Evolutionary conservation across 2,797 vertebrate species (phyloP), one percentile per base, ranked within the genome.

Genomic region (Tragelaphus oryx): DNA sequence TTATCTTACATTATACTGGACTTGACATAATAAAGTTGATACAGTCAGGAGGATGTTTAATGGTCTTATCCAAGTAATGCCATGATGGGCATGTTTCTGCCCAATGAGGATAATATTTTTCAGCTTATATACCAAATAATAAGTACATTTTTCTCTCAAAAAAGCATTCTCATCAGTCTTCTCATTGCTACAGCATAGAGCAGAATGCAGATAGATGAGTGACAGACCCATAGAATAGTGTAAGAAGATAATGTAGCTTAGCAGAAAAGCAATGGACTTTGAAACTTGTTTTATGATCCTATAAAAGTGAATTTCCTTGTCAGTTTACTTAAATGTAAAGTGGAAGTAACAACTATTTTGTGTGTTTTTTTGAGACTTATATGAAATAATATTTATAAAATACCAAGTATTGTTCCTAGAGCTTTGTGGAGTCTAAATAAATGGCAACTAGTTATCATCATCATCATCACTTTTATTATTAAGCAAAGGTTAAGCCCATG

Each of bases 381-480:
- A 74, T 65, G 28, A 93, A 54, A 60, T 82, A 82, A 93, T 93
- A 92, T n/a, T 87, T 80, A 74, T 78, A 79, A 87, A 94, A 91
- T 87, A 55, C 8, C 76, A 91, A 80, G 17, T 48, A 28, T 54
- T 68, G 6, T 65, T 79, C 57, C 55, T 75, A 28, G 33, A 89
- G 86, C 22, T 74, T 57, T 33, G 4, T 78, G 44, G 9, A 79
- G 46, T 60, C 71, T 79, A 81, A 88, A 94, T 89, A 95, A 87
- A 90, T 55, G 65, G 26, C 28, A 92, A 20, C 2, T 33, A 87
- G 37, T 80, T 62, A 92, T 68, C 24, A 78, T 82, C 55, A 78
- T 82, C 55, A 65, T 50, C 17, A 84, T 87, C 57, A 94, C 48
- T 87, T 88, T 93, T 33, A 78, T 96, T 93, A 92, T 96, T 87